Conservation (phyloP, 2,888 invertebrate genomes). For the Theodoxus fluviatilis region DNA sequence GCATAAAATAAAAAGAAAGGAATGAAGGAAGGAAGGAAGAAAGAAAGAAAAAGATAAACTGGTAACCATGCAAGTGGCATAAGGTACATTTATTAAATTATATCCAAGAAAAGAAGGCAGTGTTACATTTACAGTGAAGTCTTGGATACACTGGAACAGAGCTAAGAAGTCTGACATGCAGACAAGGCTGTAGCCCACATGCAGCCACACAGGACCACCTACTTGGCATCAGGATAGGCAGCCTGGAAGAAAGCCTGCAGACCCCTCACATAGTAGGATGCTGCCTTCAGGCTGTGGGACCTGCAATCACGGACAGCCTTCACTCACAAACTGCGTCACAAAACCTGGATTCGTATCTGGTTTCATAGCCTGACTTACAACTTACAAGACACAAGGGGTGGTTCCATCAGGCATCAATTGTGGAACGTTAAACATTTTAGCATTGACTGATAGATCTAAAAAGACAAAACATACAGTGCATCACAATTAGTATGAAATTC, state of each 20-base stretch:
- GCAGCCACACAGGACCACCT: too few species aligned
- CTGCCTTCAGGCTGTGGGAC: slow-evolving; percentile 91
- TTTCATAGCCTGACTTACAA: neutral
- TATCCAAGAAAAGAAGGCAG: too few species aligned
- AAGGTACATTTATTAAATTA: too few species aligned
- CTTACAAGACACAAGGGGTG: too few species aligned
- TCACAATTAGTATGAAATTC: too few species aligned
- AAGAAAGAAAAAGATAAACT: neutral
- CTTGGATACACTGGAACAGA: too few species aligned
- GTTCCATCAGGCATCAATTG: neutral
- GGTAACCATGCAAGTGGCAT: neutral
- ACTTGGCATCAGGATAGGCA: slow-evolving; percentile 97
- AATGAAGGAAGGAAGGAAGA: neutral
- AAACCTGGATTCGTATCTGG: neutral
- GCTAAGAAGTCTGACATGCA: too few species aligned
- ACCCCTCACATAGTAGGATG: slow-evolving; percentile 83
- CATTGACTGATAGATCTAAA: neutral
- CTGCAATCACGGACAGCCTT: slow-evolving; percentile 46
- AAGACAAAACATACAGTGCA: neutral
- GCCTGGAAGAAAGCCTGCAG: slow-evolving; percentile 96
- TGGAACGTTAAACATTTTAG: neutral
- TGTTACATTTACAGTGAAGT: too few species aligned
- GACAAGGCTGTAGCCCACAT: too few species aligned
- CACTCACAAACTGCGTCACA: neutral
- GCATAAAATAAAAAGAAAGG: neutral